Evolutionary conservation across 2,113 vertebrate species (phyloP), one percentile per base, ranked within the genome.

Genomic region (Heterocephalus glaber): DNA sequence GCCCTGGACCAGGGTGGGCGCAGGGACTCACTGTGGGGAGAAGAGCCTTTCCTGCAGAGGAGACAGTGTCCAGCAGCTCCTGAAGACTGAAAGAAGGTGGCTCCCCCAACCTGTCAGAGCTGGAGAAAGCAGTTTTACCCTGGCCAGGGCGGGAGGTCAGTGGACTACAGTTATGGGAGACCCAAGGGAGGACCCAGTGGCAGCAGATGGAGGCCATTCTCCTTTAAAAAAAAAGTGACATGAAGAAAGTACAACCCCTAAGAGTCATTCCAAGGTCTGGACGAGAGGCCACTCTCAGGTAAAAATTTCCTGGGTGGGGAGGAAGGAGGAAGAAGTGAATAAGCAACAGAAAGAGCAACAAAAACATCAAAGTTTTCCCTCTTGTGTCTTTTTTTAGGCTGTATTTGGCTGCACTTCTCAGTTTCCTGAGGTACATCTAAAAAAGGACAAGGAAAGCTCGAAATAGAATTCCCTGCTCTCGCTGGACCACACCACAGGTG

Each of bases 381-480:
- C 28, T 38, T 79, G 10, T 66, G n/a, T 84, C 14, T 49, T 19
- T 65, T 90, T 86, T 63, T 60, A 81, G n/a, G 4, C 52, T 95
- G 33, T 92, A 72, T 97, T 97, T 95, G 97, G 70, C 38, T 94
- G 68, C 68, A 26, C 38, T 22, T 87, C 76, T 81, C 65, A 79
- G 41, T 89, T 94, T 96, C 90, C 70, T 87, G 92, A 83, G 22
- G 38, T 81, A 66, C 14, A 65, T 72, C 92, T 89, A 92, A 94
- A 97, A 98, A 95, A 47, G 86, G 80, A 87, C 82, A 94, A 93
- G 89, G 61, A 90, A 89, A 72, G 28, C 90, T 92, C 13, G 5
- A 96, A 98, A 97, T 95, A 98, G 96, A 94, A 94, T 77, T 82
- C 89, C 58, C 70, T 77, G 60, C 41, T 60, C 8, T 94, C 61